Base-by-base conservation (phyloP, 2,888 invertebrate species). In the Acleris laterana region DNA sequence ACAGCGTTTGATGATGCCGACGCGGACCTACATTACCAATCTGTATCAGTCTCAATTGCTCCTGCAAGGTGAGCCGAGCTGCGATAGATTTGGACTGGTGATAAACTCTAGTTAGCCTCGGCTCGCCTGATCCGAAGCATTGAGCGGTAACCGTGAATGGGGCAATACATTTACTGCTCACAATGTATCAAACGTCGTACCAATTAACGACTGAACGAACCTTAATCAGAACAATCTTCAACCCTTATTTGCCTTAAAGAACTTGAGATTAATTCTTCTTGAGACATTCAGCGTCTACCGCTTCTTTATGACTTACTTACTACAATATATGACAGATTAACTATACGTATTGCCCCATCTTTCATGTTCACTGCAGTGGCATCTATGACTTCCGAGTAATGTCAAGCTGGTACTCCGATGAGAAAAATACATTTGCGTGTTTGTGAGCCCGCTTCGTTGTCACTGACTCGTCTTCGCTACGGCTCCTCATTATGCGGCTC, bases 381-480 rank as follows among this genome's bases (percentile, higher is more conserved):
- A 44, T 13, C 38, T 13, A 38, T 13, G 13, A 13, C 38, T 38
- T 13, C 13, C 13, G 13, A 38, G 38, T 38, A 38, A 38, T 13
- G 13, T 13, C 13, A 38, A 38, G 3, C 38, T 13, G 13, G 13
- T 13, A 50, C 32, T 22, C 49, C 55, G 5, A 55, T 55, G 59
- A 42, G 53, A 49, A 60, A 49, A 5, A 17, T 55, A 19, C 57
- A 46, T 46, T 55, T 42, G 32, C 44, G 50, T 22, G 56, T 55
- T 61, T 49, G 55, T 64, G 70, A 73, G 78, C 84, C 82, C 77
- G 76, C 84, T 85, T 82, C 84, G 77, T 76, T 81, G 84, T 82
- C 83, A 78, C 68, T 69, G 69, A 22, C 65, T 72, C 73, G 72
- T 80, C 81, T 82, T 78, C 80, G n/a, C 79, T 70, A 77, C 74